Conservation (phyloP, 2,797 vertebrate species). For the Phalloptychus januarius region DNA sequence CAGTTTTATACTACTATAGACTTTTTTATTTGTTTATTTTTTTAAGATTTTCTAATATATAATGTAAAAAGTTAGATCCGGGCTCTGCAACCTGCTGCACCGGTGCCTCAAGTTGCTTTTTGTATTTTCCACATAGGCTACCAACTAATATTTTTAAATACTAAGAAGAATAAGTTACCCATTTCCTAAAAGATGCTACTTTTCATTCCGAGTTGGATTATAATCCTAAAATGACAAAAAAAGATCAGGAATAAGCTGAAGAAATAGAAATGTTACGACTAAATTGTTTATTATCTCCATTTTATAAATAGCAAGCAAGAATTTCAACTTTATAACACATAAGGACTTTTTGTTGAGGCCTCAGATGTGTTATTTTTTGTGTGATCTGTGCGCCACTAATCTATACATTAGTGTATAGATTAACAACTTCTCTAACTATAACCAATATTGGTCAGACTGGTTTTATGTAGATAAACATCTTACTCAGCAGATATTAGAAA, state of each 20-base stretch:
- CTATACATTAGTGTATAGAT: too few relatives aligned
- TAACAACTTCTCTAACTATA: too few relatives aligned
- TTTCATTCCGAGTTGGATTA: neutral
- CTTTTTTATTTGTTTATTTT: neutral
- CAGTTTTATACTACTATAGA: neutral
- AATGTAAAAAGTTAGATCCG: neutral
- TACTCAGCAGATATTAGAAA: too few relatives aligned
- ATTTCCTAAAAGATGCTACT: too few relatives aligned
- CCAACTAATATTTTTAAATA: too few relatives aligned
- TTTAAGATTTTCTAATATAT: neutral
- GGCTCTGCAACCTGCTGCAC: too few relatives aligned
- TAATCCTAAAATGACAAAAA: neutral
- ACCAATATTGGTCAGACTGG: too few relatives aligned
- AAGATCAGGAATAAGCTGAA: neutral
- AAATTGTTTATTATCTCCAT: neutral
- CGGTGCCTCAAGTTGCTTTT: too few relatives aligned
- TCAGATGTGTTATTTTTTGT: neutral
- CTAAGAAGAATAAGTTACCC: too few relatives aligned
- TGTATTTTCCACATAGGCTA: too few relatives aligned
- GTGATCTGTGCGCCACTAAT: neutral
- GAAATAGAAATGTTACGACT: neutral
- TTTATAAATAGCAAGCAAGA: neutral
- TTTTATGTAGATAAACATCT: too few relatives aligned
- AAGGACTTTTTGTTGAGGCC: neutral
- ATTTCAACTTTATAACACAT: slow-evolving; percentile 1